A percentile compares a stretch with the other conserved stretches of the same genome.
These are phyloP conservation scores for Podargus strigoides DNA, from an alignment of 2,797 vertebrate species.

Conservation along the genomic window DNA sequence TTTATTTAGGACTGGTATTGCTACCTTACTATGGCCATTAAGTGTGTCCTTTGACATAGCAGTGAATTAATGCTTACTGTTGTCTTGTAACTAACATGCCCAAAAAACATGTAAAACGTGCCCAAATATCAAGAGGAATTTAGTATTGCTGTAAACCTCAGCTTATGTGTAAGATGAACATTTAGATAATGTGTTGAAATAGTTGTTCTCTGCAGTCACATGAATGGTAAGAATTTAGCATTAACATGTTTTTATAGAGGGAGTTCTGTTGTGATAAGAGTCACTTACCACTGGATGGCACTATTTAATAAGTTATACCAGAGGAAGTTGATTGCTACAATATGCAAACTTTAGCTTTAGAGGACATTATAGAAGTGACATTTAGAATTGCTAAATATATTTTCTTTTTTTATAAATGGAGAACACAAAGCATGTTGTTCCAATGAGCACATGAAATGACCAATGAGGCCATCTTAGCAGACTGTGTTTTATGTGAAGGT, in stretches of 20 bases:
- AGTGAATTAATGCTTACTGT: neutral
- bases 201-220: neutral
- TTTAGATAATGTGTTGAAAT: neutral
- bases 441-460: neutral
- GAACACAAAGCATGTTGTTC: neutral
- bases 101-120: no score
- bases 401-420: neutral
- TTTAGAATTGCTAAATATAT: neutral
- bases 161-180: neutral
- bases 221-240: neutral
- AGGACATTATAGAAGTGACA: neutral
- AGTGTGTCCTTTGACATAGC: neutral
- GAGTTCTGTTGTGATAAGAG: neutral
- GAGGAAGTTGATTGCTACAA: neutral
- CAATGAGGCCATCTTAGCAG: neutral
- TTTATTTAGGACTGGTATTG: neutral
- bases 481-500: neutral
- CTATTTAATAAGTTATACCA: conserved; percentile 42
- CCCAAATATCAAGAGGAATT: neutral
- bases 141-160: neutral
- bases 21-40: neutral
- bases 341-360: neutral
- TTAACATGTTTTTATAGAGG: rapidly evolving
- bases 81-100: neutral
- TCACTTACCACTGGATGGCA: conserved; percentile 64